These are phyloP conservation scores for Ispidina lecontei DNA, from an alignment of 2,797 vertebrate species.

Conservation along the genomic window DNA sequence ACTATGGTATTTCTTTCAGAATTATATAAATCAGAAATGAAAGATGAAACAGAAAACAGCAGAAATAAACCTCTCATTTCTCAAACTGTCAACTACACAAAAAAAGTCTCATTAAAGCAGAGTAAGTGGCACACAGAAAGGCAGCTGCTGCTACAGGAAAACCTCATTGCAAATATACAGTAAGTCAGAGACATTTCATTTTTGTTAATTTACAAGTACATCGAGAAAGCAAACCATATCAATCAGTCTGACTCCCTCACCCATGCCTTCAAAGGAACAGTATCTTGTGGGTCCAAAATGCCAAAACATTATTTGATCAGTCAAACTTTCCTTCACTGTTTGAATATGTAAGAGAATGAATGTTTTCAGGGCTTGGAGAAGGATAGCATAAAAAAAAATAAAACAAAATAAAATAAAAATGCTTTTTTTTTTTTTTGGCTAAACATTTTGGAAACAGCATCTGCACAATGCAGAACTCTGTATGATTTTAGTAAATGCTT, in stretches of 20 bases:
- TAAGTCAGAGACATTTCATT: background rate
- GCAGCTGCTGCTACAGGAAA: background rate
- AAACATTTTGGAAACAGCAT: background rate
- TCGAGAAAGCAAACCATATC: background rate
- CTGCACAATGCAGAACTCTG: background rate
- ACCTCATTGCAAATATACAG: background rate
- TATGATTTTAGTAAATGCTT: background rate
- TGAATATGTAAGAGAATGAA: background rate
- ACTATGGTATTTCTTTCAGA: background rate
- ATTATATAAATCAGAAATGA: background rate
- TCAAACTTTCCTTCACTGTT: background rate
- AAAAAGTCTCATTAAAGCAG: background rate
- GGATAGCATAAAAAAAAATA: background rate
- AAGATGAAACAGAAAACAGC: background rate
- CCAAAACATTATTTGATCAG: background rate
- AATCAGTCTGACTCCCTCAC: background rate
- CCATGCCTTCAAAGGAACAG: background rate
- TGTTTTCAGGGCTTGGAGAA: background rate
- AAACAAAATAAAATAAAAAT: background rate
- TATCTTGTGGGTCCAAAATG: background rate
- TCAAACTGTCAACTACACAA: conserved; percentile 15
- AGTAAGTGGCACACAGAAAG: background rate
- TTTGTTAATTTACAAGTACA: conserved; percentile 23
- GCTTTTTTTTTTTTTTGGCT: fast-evolving
- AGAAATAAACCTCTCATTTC: background rate